phyloP scores from a whole-genome alignment of 2,888 invertebrate species.

The Leptopilina myrica region DNA sequence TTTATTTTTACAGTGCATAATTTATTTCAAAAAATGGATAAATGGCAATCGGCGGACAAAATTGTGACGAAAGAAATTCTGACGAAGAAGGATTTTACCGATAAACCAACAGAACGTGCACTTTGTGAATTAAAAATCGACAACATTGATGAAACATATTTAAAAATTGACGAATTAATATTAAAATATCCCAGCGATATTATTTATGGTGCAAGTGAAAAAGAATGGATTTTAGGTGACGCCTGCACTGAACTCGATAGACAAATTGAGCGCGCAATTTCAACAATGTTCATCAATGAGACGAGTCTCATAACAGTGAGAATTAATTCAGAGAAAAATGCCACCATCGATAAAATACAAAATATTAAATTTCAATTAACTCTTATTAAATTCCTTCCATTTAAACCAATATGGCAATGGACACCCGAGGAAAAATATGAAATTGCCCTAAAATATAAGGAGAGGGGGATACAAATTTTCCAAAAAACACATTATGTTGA shows the following conservation, averaged over 20 bases:
- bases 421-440: conserved; percentile 79
- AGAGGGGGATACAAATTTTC: conserved; percentile 82
- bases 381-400: conserved; percentile 76
- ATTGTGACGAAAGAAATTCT: conserved; percentile 64
- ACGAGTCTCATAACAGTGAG: conserved; percentile 72
- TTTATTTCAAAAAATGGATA: conserved; percentile 44
- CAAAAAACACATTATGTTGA: conserved; percentile 81
- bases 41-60: conserved; percentile 62
- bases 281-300: conserved; percentile 79
- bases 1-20: neutral
- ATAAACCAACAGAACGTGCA: conserved; percentile 68
- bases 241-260: conserved; percentile 78
- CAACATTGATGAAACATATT: conserved; percentile 50
- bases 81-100: conserved; percentile 56
- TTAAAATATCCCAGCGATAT: conserved; percentile 76
- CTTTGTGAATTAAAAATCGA: conserved; percentile 64
- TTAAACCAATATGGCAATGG: conserved; percentile 80
- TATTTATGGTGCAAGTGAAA: conserved; percentile 55
- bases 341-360: conserved; percentile 63
- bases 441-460: conserved; percentile 79
- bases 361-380: conserved; percentile 77
- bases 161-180: conserved; percentile 70
- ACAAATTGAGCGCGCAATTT: conserved; percentile 79
- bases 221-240: conserved; percentile 76
- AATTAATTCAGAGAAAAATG: conserved; percentile 64